These are phyloP conservation scores for Neocloeon triangulifer DNA, from an alignment of 1,140 invertebrate species.

Conservation along the genomic window DNA sequence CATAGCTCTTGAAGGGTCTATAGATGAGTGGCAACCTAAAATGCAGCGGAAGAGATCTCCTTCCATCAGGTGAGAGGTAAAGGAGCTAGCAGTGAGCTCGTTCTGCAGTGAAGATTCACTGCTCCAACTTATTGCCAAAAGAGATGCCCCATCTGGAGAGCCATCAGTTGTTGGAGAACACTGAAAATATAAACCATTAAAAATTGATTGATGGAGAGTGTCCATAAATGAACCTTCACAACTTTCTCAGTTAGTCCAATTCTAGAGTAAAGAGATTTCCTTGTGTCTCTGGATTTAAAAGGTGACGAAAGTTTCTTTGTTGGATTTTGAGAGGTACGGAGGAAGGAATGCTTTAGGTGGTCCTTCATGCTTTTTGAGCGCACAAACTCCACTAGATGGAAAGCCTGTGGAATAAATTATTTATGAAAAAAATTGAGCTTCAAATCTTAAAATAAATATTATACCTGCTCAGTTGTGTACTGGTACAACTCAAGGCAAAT, in stretches of 20 bases:
- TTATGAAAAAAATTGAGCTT: constrained; percentile 2
- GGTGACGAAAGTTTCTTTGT: constrained; percentile 1
- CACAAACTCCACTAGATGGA: constrained; percentile 13
- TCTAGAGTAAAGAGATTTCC: constrained; percentile 14
- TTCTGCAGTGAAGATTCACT: constrained; percentile 1
- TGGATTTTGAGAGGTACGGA: constrained; percentile 8
- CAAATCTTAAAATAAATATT: constrained; percentile 2
- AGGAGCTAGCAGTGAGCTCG: constrained; percentile 9
- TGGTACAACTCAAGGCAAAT: constrained; percentile 33
- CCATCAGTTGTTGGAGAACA: not conserved
- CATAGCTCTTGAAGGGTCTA: constrained; percentile 35
- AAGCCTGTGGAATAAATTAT: constrained; percentile 8
- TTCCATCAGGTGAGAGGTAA: constrained; percentile 16
- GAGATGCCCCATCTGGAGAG: not conserved
- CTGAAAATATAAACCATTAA: too few relatives aligned
- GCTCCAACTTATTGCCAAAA: constrained; percentile 2
- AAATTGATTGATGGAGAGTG: too few relatives aligned
- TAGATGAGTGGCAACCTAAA: constrained; percentile 35
- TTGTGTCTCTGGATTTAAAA: constrained; percentile 12
- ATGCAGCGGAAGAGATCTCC: constrained; percentile 33
- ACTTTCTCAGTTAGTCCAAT: constrained; percentile 14
- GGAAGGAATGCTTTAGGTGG: constrained; percentile 16
- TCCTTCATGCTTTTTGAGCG: constrained; percentile 13
- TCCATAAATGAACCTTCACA: too few relatives aligned
- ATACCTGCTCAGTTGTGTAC: constrained; percentile 30